phyloP scores from a whole-genome alignment of 2,113 vertebrate species.

The Illadopsis cleaveri region DNA sequence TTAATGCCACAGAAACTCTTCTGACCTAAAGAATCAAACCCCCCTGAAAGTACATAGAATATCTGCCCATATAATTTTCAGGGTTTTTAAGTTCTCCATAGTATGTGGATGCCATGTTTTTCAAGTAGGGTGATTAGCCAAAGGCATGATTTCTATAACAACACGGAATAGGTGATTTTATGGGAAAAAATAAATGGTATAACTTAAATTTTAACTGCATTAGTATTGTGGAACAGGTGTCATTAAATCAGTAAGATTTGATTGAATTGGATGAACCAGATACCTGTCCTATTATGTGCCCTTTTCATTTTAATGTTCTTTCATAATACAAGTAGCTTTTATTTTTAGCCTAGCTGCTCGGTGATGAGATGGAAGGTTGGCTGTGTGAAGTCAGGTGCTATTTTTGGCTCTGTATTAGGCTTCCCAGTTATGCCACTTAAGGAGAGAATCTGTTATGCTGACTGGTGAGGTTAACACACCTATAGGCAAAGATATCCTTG shows the following conservation, averaged over 20 bases:
- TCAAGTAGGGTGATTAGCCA: neutral
- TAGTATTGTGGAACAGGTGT: neutral
- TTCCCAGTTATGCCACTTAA: neutral
- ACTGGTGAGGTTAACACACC: neutral
- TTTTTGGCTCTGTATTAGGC: constrained; percentile 27
- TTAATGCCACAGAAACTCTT: neutral
- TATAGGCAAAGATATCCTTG: neutral
- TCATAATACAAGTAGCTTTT: neutral
- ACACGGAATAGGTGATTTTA: neutral
- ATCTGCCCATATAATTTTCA: neutral
- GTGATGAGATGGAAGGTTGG: neutral
- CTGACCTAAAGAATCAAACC: neutral
- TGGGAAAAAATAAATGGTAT: accelerated
- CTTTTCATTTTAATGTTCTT: neutral
- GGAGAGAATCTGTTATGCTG: neutral
- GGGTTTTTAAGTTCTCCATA: neutral
- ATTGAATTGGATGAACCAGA: neutral
- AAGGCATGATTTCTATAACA: neutral
- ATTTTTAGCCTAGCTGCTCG: constrained; percentile 1
- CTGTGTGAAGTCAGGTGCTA: constrained; percentile 49
- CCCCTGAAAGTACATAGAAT: neutral
- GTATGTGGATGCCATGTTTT: neutral
- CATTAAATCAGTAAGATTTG: neutral
- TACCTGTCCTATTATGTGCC: neutral
- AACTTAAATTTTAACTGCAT: neutral